Base-by-base conservation (phyloP, 2,888 invertebrate genomes). In the Stenodema calcarata region DNA sequence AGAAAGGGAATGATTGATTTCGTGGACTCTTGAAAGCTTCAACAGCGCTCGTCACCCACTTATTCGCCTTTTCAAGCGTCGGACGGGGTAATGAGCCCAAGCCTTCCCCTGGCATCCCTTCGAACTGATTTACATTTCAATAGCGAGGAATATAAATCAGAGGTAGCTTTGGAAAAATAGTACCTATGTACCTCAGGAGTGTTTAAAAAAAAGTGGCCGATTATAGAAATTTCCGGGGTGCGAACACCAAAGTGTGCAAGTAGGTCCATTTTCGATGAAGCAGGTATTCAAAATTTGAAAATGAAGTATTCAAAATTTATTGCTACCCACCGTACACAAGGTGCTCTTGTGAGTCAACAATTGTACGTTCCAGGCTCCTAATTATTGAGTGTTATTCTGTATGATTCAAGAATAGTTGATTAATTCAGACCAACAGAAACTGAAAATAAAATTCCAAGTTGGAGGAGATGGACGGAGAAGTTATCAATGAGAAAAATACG, bases 71-170 rank as follows among this genome's bases (percentile, higher is more conserved):
- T 82, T 69, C 69, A 82, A 82, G 35, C 82, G 81, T 69, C 82
- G 41, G 41, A 62, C 62, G 30, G 82, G 69, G 82, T 82, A 82
- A 82, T 82, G 82, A 82, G 82, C 82, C 82, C 69, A n/a, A 41
- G 35, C 18, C 82, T 42, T 4, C 41, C 78, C 42, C 82, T 41
- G 82, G 28, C 78, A 44, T 78, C 78, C 78, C 41, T 78, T 44
- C 44, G 62, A 78, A 27, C 78, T 78, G 80, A 82, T 82, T 82
- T 82, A 82, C 82, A 82, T 82, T 82, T 82, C 82, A 82, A 82
- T 82, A 82, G 82, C 82, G 27, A 41, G 23, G 82, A 82, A 82
- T 82, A 82, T 82, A 82, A 82, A 82, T 82, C 82, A 82, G 69
- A 14, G n/a, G n/a, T 30, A 69, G 41, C 30, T 35, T 82, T 54